Evolutionary conservation across 2,113 vertebrate species (phyloP).

Genomic region (Poeciliopsis turrubarensis): DNA sequence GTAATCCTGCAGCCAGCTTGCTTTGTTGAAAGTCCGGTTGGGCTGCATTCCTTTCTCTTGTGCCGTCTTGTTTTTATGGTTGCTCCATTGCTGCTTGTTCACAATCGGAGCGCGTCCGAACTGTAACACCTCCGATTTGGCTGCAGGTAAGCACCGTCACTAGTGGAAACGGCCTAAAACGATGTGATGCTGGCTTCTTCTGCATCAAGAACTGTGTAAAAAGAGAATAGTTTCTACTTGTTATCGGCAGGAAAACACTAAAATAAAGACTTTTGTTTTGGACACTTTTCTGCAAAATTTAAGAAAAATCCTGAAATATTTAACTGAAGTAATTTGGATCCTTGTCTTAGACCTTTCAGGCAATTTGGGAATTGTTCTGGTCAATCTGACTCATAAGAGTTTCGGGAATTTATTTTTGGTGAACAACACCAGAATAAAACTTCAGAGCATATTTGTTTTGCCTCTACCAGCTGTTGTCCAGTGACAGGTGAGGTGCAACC

Average conservation of each 20-base stretch:
- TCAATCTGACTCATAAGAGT: neutral
- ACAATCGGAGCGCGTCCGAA: slow-evolving; percentile 6
- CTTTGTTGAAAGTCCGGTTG: slow-evolving; percentile 41
- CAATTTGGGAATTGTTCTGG: neutral
- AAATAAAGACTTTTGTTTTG: neutral
- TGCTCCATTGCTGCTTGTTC: slow-evolving; percentile 4
- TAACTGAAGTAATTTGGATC: no score
- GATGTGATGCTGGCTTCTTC: neutral
- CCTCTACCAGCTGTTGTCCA: neutral
- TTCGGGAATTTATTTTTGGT: neutral
- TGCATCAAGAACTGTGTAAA: neutral
- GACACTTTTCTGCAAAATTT: no score
- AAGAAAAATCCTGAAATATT: no score
- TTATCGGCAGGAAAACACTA: neutral
- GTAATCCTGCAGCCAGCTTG: slow-evolving; percentile 23
- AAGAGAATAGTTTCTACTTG: neutral
- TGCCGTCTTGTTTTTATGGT: slow-evolving; percentile 18
- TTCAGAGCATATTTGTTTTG: neutral
- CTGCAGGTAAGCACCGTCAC: slow-evolving; percentile 1
- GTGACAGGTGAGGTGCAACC: neutral
- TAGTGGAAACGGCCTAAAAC: neutral
- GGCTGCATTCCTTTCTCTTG: slow-evolving; percentile 56
- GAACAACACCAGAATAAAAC: neutral
- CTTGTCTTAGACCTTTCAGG: neutral
- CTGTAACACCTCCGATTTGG: neutral